Base-by-base conservation (phyloP, 2,888 invertebrate genomes). In the Diaprepes abbreviatus region DNA sequence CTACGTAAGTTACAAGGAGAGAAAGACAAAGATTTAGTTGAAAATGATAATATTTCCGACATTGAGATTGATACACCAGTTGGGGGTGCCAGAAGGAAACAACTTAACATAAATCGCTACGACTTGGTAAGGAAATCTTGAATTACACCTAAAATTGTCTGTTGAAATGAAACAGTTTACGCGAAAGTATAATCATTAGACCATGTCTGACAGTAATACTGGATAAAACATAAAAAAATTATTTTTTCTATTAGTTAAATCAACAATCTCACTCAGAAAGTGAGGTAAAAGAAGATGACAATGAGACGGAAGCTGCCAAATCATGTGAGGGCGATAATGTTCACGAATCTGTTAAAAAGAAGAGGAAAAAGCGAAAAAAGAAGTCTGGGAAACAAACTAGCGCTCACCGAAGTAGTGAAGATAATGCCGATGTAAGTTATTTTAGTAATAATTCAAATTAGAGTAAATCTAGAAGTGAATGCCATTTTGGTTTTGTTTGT, bases 241-340 rank as follows among this genome's bases (percentile, higher is more conserved):
- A n/a, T n/a, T n/a, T 28, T 54, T 63, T 66, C 50, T 75, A 57
- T 78, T 75, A 91, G 91, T 82, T 91, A 63, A 90, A 91, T 82
- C 88, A 91, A 78, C 88, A 88, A 74, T 89, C 89, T 43, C 86
- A 88, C 75, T 91, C 90, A 0, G 91, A 91, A 78, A 90, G 89
- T 73, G 91, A 91, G 82, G 89, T 89, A 4, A 90, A 90, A 80
- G 90, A 90, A 78, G 90, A 90, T 78, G 90, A 91, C 78, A 87
- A 88, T 78, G 88, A 90, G 79, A 89, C 88, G 24, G 89, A 89
- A 75, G 87, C 88, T 17, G 86, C 88, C 6, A 85, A 87, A 33
- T 87, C 88, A 9, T 83, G 82, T 63, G 85, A 86, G 74, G 86
- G 86, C 33, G 84, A 83, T 48, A 80, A 83, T 64, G 82, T 82